Base-by-base conservation (phyloP, 2,888 invertebrate species). In the Phasia obesa region DNA sequence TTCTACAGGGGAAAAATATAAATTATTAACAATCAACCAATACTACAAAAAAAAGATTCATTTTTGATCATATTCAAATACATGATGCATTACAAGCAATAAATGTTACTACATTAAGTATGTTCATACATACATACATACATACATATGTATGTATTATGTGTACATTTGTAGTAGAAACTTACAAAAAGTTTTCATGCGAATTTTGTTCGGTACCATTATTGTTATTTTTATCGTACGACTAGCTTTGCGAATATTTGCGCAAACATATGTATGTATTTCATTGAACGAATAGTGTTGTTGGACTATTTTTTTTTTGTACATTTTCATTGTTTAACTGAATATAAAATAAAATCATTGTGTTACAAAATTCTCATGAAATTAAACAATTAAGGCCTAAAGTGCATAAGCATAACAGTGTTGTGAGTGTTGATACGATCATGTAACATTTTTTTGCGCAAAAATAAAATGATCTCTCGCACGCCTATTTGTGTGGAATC, bases 291-390 rank as follows among this genome's bases (percentile, higher is more conserved):
- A 35, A 35, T 35, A 35, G 35, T 11, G 5, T 11, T 27, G 21
- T 31, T 57, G 35, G 23, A 23, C 1, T 64, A 9, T 47, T 55
- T 75, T 17, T 69, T 49, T 19, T 25, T 23, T 11, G 35, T 35
- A 11, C 11, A 35, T 35, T 49, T 76, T 73, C 55, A 64, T 78
- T 74, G 69, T 78, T 73, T 51, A 70, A 62, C 60, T 82, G 69
- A 42, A 76, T 73, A 53, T 62, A 38, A 71, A 71, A 67, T 75
- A 42, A 76, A 80, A 71, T 69, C 51, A 71, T 73, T 79, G 60
- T 60, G 31, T 67, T 59, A 76, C 47, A 76, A 80, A 84, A 80
- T 84, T 76, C 83, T 76, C 80, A 84, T 76, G 83, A 84, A 84
- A 74, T 74, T 77, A 82, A 78, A 69, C 38, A 78, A 74, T 74